Evolutionary conservation across 2,888 invertebrate genomes (phyloP), one percentile per base, ranked within the genome.

Genomic region (Urechis unicinctus): DNA sequence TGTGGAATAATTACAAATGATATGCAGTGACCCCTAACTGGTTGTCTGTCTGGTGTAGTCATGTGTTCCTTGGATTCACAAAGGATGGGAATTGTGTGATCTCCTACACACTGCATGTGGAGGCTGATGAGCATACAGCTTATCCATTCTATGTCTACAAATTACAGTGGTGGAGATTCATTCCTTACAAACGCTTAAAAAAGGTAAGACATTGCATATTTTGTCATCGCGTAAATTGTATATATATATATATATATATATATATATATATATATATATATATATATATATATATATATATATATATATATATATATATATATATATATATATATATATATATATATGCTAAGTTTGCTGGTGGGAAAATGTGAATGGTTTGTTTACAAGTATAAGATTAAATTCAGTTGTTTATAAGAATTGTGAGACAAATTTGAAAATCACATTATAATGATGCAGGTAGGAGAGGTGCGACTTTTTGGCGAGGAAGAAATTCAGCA

Each of bases 1-100:
- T n/a, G n/a, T n/a, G n/a, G n/a, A n/a, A n/a, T n/a, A n/a, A n/a
- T n/a, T n/a, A n/a, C n/a, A n/a, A n/a, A n/a, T n/a, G n/a, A n/a
- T n/a, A n/a, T n/a, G n/a, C n/a, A n/a, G n/a, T n/a, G n/a, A n/a
- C n/a, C n/a, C n/a, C 24, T 48, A 3, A 26, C 1, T 17, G 26
- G n/a, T 22, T 26, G 13, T n/a, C 42, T 28, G 26, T 31, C 9
- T 53, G 1, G 59, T 54, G 30, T 67, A 91, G 91, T 64, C 92
- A 94, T 77, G 86, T 93, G 62, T 90, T 91, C 74, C 89, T 95
- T 87, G 95, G 95, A 5, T 87, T 94, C 73, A 91, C 91, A n/a
- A 87, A 90, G 68, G 93, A 93, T 77, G 93, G 94, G 17, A 89
- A 91, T 79, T 94, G 88, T 81, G 84, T 95, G 62, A 81, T 95